Evolutionary conservation across 2,113 vertebrate genomes (phyloP).

Genomic region (Coracopsis vasa): DNA sequence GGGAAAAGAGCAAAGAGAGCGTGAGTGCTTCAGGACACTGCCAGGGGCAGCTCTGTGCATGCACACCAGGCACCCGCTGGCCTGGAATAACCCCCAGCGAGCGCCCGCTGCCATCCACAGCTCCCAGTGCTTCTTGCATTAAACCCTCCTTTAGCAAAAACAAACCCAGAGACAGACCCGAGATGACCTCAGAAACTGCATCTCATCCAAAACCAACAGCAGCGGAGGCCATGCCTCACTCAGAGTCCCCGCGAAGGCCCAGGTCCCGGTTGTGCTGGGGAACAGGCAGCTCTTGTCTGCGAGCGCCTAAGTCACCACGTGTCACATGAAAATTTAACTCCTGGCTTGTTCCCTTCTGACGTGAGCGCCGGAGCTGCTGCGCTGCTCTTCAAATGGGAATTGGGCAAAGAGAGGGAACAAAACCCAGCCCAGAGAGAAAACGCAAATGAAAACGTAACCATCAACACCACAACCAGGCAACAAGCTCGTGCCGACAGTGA

Average conservation of each 20-base stretch:
- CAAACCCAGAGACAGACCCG: neutral
- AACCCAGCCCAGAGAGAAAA: neutral
- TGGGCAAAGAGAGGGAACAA: neutral
- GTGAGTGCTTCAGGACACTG: rapidly evolving
- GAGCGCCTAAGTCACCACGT: neutral
- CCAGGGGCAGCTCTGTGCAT: neutral
- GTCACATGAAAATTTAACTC: slow-evolving; percentile 24
- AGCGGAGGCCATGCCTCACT: neutral
- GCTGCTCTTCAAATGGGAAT: neutral
- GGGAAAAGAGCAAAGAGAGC: neutral
- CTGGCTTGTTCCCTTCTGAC: neutral
- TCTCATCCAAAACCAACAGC: neutral
- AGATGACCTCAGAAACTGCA: neutral
- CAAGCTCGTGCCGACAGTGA: neutral
- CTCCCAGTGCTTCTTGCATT: neutral
- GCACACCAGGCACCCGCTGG: neutral
- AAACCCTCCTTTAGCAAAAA: neutral
- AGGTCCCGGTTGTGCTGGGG: neutral
- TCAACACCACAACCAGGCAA: neutral
- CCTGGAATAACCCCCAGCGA: neutral
- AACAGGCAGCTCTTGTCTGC: neutral
- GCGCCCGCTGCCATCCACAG: neutral
- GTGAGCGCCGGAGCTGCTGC: neutral
- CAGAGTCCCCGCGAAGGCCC: neutral
- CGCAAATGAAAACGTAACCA: neutral